Evolutionary conservation across 2,797 vertebrate genomes (phyloP).

Genomic region (Pantherophis vulpinus): DNA sequence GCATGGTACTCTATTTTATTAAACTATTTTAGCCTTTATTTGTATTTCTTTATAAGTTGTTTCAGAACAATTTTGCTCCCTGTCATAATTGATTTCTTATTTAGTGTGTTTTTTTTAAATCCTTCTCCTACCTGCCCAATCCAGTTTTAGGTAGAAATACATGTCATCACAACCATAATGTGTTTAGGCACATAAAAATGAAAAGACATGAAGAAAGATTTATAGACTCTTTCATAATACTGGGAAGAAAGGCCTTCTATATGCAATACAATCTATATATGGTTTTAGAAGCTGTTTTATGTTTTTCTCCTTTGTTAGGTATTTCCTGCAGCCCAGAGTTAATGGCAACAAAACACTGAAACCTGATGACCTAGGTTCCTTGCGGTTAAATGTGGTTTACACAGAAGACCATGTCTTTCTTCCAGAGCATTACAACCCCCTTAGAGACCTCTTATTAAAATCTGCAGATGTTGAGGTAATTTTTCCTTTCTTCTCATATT

Average conservation of each 20-base stretch:
- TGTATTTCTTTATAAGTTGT: slow-evolving; percentile 19
- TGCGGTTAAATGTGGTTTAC: slow-evolving; percentile 96
- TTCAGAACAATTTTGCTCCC: slow-evolving; percentile 33
- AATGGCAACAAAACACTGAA: slow-evolving; percentile 90
- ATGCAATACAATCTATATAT: neutral
- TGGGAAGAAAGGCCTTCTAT: neutral
- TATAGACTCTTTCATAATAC: neutral
- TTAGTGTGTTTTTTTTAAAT: too few species aligned
- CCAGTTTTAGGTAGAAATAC: neutral
- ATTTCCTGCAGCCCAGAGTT: slow-evolving; percentile 95
- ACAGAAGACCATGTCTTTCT: slow-evolving; percentile 98
- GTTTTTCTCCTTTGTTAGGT: slow-evolving; percentile 74
- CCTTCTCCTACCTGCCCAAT: neutral
- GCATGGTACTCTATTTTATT: slow-evolving; percentile 82
- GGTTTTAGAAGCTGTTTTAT: slow-evolving; percentile 9
- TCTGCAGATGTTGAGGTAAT: slow-evolving; percentile 88
- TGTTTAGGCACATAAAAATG: neutral
- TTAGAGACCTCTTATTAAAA: slow-evolving; percentile 88
- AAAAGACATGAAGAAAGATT: neutral
- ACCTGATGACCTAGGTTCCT: slow-evolving; percentile 92
- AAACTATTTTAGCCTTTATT: slow-evolving; percentile 29
- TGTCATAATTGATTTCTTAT: neutral
- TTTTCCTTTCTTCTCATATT: slow-evolving; percentile 19
- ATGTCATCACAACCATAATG: neutral
- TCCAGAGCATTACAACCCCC: slow-evolving; percentile 88